Conservation (phyloP, 1,140 invertebrate species). For the Atta cephalotes region DNA sequence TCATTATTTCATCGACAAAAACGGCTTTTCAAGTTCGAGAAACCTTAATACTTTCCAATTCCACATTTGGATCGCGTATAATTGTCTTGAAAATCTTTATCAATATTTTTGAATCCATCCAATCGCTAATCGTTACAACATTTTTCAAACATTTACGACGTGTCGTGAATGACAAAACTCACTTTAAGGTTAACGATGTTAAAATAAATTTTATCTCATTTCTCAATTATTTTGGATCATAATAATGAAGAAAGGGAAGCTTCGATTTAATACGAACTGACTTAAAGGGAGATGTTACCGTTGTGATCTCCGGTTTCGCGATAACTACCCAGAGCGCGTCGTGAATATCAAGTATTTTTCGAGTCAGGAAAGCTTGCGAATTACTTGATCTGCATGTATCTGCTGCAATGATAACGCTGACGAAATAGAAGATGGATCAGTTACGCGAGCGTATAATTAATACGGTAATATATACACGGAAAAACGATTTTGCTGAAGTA, state of each 20-base stretch:
- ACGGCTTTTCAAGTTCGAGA: background rate
- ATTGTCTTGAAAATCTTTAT: background rate
- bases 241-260: background rate
- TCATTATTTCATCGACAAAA: background rate
- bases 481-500: too few species aligned
- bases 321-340: conserved; percentile 28
- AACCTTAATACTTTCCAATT: background rate
- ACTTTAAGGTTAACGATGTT: background rate
- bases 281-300: background rate
- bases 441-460: conserved; percentile 36
- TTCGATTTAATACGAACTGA: background rate
- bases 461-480: background rate
- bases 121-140: background rate
- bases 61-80: background rate
- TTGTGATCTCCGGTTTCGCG: conserved; percentile 23
- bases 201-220: conserved; percentile 12
- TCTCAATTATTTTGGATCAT: conserved; percentile 9
- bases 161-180: background rate
- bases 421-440: conserved; percentile 32
- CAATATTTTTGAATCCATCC: background rate
- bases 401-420: conserved; percentile 1
- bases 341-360: conserved; percentile 37
- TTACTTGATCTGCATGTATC: conserved; percentile 2
- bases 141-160: background rate
- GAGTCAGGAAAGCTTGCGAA: conserved; percentile 9